These are phyloP conservation scores for Drosophila macrospina DNA, from an alignment of 2,888 invertebrate genomes.

Conservation along the genomic window DNA sequence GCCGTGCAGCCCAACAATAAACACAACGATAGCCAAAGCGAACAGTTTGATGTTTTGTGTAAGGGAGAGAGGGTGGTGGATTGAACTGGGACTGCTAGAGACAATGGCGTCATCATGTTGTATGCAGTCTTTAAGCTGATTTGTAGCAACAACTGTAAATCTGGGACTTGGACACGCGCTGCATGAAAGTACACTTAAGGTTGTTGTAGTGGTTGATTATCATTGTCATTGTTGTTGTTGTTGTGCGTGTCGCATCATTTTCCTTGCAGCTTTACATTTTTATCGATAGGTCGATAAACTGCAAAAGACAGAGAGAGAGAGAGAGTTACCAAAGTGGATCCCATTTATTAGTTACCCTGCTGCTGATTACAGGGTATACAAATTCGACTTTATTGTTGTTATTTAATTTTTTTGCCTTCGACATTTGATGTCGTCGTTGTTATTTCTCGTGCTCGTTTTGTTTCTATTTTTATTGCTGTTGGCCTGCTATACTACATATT, in stretches of 20 bases:
- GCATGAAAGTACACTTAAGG: constrained; percentile 23
- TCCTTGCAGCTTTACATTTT: constrained; percentile 44
- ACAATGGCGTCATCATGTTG: constrained; percentile 43
- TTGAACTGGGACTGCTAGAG: constrained; percentile 18
- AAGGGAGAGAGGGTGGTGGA: constrained; percentile 12
- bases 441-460: constrained; percentile 56
- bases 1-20: constrained; percentile 32
- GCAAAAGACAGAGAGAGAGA: background rate
- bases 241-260: constrained; percentile 61
- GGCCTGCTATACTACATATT: constrained; percentile 36
- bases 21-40: background rate
- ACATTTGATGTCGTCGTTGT: constrained; percentile 56
- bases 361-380: constrained; percentile 10
- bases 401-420: constrained; percentile 9
- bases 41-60: background rate
- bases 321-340: background rate
- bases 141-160: constrained; percentile 69
- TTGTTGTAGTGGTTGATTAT: constrained; percentile 46
- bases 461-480: constrained; percentile 60
- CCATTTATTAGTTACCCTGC: background rate
- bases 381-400: constrained; percentile 10
- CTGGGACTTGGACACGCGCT: constrained; percentile 56
- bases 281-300: constrained; percentile 29
- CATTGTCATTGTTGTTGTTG: constrained; percentile 34
- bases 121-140: constrained; percentile 64